Percentiles rank a stretch among this genome's conserved stretches.
phyloP scores from a whole-genome alignment of 2,888 invertebrate species.

The Mellilla xanthometata region DNA sequence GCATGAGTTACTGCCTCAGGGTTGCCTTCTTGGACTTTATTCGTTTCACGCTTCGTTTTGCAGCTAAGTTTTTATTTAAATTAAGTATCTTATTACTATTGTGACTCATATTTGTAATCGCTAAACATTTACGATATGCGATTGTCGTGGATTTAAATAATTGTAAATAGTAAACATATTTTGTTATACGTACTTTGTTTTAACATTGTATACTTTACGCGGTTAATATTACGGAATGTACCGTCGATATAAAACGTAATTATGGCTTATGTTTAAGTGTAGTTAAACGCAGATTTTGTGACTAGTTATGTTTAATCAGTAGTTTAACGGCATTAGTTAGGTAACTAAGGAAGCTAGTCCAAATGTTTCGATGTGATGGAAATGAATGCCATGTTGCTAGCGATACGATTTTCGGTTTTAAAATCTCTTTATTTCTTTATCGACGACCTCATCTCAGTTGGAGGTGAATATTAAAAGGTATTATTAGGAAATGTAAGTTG shows the following conservation, averaged over 20 bases:
- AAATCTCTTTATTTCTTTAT: slow-evolving; percentile 32
- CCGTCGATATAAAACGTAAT: slow-evolving; percentile 50
- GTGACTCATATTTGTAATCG: slow-evolving; percentile 32
- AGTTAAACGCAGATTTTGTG: slow-evolving; percentile 58
- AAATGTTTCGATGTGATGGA: slow-evolving; percentile 78
- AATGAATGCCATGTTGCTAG: slow-evolving; percentile 73
- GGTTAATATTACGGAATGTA: slow-evolving; percentile 50
- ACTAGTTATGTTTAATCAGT: slow-evolving; percentile 80
- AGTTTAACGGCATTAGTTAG: slow-evolving; percentile 66
- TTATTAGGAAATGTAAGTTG: slow-evolving; percentile 35
- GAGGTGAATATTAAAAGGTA: slow-evolving; percentile 40
- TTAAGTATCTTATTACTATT: slow-evolving; percentile 11
- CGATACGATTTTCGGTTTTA: slow-evolving; percentile 48
- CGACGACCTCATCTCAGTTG: slow-evolving; percentile 33
- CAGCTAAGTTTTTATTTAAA: slow-evolving; percentile 20
- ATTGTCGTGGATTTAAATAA: slow-evolving; percentile 34
- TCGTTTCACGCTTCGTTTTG: slow-evolving; percentile 19
- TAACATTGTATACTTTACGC: slow-evolving; percentile 57
- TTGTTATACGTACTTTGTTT: slow-evolving; percentile 46
- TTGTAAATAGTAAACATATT: slow-evolving; percentile 58
- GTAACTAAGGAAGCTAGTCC: slow-evolving; percentile 81
- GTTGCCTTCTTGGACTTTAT: slow-evolving; percentile 12
- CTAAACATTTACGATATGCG: slow-evolving; percentile 26
- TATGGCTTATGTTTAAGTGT: slow-evolving; percentile 45
- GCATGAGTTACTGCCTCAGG: slow-evolving; percentile 26